phyloP scores from a whole-genome alignment of 2,888 invertebrate species.

The Pristionchus maxplancki region DNA sequence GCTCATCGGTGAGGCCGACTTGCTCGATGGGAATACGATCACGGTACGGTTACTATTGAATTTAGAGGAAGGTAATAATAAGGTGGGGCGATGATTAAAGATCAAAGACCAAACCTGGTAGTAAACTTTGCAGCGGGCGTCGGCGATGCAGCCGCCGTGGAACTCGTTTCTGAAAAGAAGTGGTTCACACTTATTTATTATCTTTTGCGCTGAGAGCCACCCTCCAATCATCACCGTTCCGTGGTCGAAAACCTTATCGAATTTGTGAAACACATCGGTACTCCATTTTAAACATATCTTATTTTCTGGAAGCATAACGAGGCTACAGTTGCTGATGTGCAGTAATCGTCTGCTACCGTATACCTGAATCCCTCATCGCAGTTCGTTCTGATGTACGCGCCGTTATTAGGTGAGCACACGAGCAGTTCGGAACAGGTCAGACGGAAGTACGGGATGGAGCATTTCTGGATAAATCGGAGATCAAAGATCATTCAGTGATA shows the following conservation, averaged over 20 bases:
- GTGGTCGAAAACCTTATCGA: too few species aligned
- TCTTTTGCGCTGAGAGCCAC: not conserved
- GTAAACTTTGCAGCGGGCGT: not conserved
- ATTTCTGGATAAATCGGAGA: not conserved
- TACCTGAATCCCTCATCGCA: conserved; percentile 44
- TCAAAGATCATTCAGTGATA: too few species aligned
- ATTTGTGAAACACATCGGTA: too few species aligned
- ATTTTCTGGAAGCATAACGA: too few species aligned
- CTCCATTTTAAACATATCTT: too few species aligned
- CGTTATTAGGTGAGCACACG: not conserved
- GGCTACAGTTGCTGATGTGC: too few species aligned
- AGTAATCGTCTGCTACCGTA: not conserved
- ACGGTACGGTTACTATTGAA: not conserved
- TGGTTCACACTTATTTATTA: not conserved
- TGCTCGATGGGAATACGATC: too few species aligned
- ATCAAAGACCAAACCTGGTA: conserved; percentile 28
- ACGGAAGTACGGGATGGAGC: conserved; percentile 27
- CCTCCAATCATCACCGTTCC: too few species aligned
- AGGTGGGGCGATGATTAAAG: not conserved
- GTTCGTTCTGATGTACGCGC: conserved; percentile 35
- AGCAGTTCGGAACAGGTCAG: conserved; percentile 44
- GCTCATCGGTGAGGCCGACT: too few species aligned
- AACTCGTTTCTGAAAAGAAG: not conserved
- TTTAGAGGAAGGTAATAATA: not conserved
- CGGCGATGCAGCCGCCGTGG: conserved; percentile 29